Conservation (phyloP, 2,113 vertebrate species). For the Chionomys nivalis region DNA sequence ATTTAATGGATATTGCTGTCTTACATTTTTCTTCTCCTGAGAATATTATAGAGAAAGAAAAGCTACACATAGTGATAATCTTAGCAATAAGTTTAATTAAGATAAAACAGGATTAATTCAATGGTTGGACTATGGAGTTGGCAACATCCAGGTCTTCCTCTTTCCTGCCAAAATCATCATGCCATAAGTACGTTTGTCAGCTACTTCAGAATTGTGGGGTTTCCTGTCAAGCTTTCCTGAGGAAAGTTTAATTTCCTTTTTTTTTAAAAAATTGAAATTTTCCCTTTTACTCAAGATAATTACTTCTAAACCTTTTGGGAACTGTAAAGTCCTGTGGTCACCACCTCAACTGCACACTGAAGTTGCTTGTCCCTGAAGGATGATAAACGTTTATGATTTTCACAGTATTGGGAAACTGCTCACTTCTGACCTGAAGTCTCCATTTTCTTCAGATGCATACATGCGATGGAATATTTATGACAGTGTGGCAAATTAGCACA, state of each 20-base stretch:
- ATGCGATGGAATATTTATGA: background rate
- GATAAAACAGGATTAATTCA: slow-evolving; percentile 59
- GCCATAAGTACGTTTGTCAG: background rate
- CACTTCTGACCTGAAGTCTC: background rate
- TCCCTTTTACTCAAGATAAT: background rate
- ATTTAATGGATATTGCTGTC: slow-evolving; percentile 30
- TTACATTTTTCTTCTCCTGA: background rate
- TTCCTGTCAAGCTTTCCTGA: background rate
- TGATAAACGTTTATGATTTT: background rate
- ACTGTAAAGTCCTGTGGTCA: background rate
- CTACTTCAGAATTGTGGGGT: background rate
- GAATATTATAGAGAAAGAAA: slow-evolving; percentile 14
- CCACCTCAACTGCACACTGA: background rate
- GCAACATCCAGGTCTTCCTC: background rate
- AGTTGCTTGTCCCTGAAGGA: background rate
- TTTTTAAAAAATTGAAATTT: background rate
- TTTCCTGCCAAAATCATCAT: background rate
- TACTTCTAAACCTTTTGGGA: background rate
- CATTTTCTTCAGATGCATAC: background rate
- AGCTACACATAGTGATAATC: background rate
- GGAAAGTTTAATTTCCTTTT: background rate
- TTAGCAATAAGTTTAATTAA: slow-evolving; percentile 68
- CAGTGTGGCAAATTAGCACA: background rate
- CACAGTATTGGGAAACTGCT: background rate
- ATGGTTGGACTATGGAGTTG: slow-evolving; percentile 37